Percentiles rank a stretch among this genome's conserved stretches.
Conservation (phyloP, 2,888 invertebrate species). For the Neoaliturus tenellus region DNA sequence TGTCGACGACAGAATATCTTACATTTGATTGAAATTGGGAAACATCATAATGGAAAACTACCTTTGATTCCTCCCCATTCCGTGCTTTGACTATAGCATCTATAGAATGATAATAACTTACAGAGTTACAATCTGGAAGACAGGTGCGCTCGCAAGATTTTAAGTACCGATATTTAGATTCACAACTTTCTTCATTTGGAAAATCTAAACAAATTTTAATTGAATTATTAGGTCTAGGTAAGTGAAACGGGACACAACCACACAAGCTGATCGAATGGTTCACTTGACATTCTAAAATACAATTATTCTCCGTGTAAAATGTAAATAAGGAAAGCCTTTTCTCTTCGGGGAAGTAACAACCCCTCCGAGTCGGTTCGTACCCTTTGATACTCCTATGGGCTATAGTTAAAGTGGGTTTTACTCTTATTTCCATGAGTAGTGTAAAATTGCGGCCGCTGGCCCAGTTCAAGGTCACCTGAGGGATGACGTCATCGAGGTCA, state of each 20-base stretch:
- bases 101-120: background rate
- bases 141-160: background rate
- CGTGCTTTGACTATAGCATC: background rate
- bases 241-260: background rate
- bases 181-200: background rate
- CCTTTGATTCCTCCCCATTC: background rate
- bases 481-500: too few species aligned
- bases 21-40: background rate
- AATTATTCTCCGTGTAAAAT: background rate
- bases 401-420: background rate
- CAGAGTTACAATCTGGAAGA: background rate
- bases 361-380: background rate
- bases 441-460: too few species aligned
- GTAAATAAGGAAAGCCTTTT: background rate
- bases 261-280: background rate
- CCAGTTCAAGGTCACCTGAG: too few species aligned
- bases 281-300: background rate
- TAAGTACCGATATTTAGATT: background rate
- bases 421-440: too few species aligned
- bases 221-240: background rate
- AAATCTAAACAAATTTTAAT: background rate
- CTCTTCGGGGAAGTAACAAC: background rate
- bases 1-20: background rate
- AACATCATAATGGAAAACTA: background rate
- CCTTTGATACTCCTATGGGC: background rate